Evolutionary conservation across 1,140 invertebrate species (phyloP).

Genomic region (Ooceraea biroi): DNA sequence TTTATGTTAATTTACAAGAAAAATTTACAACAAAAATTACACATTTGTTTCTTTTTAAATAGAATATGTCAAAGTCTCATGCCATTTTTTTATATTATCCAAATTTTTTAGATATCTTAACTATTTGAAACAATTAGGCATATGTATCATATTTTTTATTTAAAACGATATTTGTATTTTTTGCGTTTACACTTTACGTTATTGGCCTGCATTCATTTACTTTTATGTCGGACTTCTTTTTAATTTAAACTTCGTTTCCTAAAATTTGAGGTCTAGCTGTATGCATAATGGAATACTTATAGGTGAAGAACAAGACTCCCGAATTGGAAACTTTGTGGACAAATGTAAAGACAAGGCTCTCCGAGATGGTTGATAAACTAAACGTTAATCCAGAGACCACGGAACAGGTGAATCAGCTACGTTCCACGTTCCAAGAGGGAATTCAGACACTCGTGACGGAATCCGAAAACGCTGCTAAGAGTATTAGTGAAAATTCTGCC

Average conservation of each 20-base stretch:
- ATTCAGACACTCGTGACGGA: slow-evolving; percentile 77
- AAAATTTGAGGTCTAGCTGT: background rate
- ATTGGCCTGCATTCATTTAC: background rate
- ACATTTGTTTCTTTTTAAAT: background rate
- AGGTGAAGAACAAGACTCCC: slow-evolving; percentile 78
- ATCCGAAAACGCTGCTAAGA: slow-evolving; percentile 74
- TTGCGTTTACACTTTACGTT: background rate
- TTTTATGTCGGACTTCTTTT: background rate
- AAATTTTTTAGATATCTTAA: no score
- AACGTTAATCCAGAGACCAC: slow-evolving; percentile 75
- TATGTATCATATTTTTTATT: no score
- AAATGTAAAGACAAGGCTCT: slow-evolving; percentile 75
- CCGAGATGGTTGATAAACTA: slow-evolving; percentile 73
- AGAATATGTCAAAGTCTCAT: background rate
- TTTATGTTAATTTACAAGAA: no score
- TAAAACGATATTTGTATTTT: no score
- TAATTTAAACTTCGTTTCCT: background rate
- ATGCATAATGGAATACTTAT: slow-evolving; percentile 7
- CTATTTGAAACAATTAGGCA: no score
- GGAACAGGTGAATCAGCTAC: slow-evolving; percentile 74
- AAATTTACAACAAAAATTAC: no score
- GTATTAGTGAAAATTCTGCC: slow-evolving; percentile 74
- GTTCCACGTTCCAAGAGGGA: slow-evolving; percentile 76
- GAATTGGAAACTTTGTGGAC: slow-evolving; percentile 77
- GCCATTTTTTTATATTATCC: no score